These are phyloP conservation scores for Sceloporus undulatus DNA, from an alignment of 2,113 vertebrate genomes.

Conservation along the genomic window DNA sequence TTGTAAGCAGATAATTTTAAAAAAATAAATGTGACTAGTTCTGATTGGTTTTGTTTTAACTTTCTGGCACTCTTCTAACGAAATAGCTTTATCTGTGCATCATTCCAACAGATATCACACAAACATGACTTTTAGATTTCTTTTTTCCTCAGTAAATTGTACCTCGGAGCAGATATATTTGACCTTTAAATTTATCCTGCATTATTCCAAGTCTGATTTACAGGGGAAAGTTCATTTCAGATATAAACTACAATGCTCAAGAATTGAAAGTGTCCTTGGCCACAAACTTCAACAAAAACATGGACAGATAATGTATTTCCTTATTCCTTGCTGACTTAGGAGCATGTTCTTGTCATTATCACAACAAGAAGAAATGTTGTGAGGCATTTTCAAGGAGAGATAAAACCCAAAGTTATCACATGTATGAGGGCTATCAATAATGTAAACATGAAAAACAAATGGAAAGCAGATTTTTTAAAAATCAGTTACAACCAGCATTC, in stretches of 20 bases:
- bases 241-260: background rate
- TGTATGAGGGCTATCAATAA: background rate
- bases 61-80: background rate
- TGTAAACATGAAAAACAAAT: background rate
- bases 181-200: background rate
- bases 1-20: background rate
- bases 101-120: background rate
- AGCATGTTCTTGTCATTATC: background rate
- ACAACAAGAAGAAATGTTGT: background rate
- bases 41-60: background rate
- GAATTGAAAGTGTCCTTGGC: background rate
- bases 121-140: background rate
- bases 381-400: background rate
- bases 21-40: background rate
- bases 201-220: background rate
- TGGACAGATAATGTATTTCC: background rate
- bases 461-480: background rate
- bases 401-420: too few species aligned
- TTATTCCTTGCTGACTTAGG: background rate
- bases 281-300: background rate
- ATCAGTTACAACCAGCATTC: background rate
- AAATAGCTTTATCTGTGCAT: background rate
- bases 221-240: background rate
- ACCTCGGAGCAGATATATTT: background rate
- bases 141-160: background rate